Conservation (phyloP, 2,888 invertebrate genomes). For the Acanthococcus lagerstroemiae region DNA sequence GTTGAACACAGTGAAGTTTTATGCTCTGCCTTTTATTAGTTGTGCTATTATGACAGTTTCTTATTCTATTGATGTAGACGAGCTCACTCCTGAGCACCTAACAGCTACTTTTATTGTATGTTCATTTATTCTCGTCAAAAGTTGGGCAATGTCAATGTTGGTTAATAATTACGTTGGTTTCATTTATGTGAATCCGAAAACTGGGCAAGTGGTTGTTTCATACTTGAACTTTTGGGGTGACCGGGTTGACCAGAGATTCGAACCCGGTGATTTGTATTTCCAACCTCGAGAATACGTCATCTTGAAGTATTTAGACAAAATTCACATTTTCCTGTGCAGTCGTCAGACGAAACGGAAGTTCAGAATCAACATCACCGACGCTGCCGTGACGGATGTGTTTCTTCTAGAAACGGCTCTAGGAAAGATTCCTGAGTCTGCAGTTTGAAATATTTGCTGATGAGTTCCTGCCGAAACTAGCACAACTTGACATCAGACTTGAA, state of each 20-base stretch:
- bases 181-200: not conserved
- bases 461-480: too few species aligned
- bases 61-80: too few species aligned
- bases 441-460: not conserved
- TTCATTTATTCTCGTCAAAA: not conserved
- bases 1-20: not conserved
- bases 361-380: not conserved
- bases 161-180: not conserved
- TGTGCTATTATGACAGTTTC: not conserved
- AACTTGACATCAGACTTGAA: too few species aligned
- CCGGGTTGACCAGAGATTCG: constrained; percentile 4
- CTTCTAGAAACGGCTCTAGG: not conserved
- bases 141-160: not conserved
- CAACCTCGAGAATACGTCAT: not conserved
- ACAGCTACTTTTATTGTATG: not conserved
- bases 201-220: not conserved
- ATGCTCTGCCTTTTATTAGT: not conserved
- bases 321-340: not conserved
- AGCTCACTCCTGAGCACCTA: too few species aligned
- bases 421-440: not conserved
- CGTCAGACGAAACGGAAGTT: not conserved
- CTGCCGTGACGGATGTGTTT: not conserved
- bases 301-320: not conserved
- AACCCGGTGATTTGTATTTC: not conserved
- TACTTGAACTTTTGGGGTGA: not conserved